Base-by-base conservation (phyloP, 2,797 vertebrate genomes). In the Poecilia wingei region DNA sequence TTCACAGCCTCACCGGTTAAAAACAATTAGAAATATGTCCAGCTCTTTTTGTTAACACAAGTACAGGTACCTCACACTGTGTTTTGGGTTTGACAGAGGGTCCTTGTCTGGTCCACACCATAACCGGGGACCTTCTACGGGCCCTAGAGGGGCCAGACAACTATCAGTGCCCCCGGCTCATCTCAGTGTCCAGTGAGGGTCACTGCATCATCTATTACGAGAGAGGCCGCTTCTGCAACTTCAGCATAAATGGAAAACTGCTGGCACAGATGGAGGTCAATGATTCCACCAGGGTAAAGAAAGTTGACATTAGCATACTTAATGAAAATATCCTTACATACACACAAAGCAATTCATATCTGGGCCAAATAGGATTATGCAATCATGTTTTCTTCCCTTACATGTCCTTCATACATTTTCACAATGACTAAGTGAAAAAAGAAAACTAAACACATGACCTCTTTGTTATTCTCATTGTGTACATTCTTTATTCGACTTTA, bases 151-250 rank as follows among this genome's bases (percentile, higher is more conserved):
- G 97, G 66, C 98, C 98, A 20, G 97, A 99, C 77, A 95, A 95
- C 94, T 98, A 97, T 88, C 89, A 95, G 82, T 94, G 95, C 51
- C 98, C 98, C 16, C 96, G 97, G 69, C 92, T 99, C 89, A 99
- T 99, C 94, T 96, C 97, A 0, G 98, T 99, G 82, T 99, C 98
- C 90, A 99, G 98, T 43, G 98, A 95, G 87, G 98, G 98, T 82
- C 98, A 99, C 94, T 99, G 98, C 90, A 98, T 99, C 95, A 98
- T 99, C 92, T 98, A 97, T 95, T 99, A 98, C 1, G 98, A 99
- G 88, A 93, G 98, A 86, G 98, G 98, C n/a, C 94, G 95, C 74
- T 98, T 99, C 96, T 99, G 97, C 95, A 99, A 98, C 94, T 99
- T 99, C 96, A 99, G 98, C 95, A 99, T 99, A 87, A 99, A 99